Conservation (phyloP, 2,888 invertebrate species). For the Polia nebulosa region DNA sequence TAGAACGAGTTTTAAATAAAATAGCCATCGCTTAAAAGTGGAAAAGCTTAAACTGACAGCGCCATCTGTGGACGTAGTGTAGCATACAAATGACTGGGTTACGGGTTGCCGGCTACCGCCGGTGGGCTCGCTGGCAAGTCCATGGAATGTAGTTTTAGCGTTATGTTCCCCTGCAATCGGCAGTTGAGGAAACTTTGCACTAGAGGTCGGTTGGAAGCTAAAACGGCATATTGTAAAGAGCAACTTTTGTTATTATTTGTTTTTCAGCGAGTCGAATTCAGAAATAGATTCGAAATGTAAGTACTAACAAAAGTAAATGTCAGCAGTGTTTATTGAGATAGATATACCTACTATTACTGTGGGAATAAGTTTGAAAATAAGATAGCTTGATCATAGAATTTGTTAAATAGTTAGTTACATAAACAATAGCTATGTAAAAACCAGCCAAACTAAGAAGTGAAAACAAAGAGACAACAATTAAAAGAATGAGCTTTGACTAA, state of each 20-base stretch:
- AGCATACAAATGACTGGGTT: conserved; percentile 9
- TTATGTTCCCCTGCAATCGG: conserved; percentile 22
- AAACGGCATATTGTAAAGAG: conserved; percentile 1
- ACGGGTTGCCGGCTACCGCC: conserved; percentile 10
- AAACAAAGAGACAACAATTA: conserved; percentile 1
- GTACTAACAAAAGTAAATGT: not conserved
- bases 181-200: conserved; percentile 49
- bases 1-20: conserved; percentile 31
- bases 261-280: not conserved
- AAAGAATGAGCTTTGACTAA: conserved; percentile 4
- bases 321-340: not conserved
- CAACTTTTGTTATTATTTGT: conserved; percentile 10
- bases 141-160: conserved; percentile 42
- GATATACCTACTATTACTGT: conserved; percentile 5
- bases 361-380: not conserved
- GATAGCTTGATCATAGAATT: not conserved
- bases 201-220: conserved; percentile 59
- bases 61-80: conserved; percentile 49
- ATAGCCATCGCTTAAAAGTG: not conserved
- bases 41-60: conserved; percentile 30
- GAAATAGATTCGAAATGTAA: conserved; percentile 8
- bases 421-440: not conserved
- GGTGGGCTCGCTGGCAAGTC: conserved; percentile 24
- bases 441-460: not conserved
- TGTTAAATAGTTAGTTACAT: not conserved